Conservation (phyloP, 2,888 invertebrate genomes). For the Ectemnius lituratus region DNA sequence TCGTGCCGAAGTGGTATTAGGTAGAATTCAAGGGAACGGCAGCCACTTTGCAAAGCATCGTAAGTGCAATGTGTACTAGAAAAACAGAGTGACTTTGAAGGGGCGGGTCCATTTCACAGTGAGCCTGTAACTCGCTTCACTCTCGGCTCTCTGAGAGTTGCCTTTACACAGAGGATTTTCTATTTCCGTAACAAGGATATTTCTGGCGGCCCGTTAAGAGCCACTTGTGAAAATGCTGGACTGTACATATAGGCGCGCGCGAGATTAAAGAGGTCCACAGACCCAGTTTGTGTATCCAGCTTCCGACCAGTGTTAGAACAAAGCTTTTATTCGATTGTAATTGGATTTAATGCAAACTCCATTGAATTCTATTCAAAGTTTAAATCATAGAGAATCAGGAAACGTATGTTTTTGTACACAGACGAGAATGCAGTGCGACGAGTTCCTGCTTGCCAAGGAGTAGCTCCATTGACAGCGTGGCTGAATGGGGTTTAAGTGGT, state of each 20-base stretch:
- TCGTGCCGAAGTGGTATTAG: no score
- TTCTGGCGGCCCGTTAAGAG: conserved; percentile 14
- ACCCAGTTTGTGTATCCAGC: no score
- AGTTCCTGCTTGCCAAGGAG: conserved; percentile 82
- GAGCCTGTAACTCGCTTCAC: neutral
- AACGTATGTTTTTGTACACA: conserved; percentile 39
- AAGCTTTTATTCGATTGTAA: no score
- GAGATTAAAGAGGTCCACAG: no score
- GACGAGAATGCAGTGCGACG: conserved; percentile 69
- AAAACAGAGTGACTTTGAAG: no score
- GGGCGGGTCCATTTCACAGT: neutral
- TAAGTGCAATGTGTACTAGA: no score
- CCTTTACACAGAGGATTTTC: neutral
- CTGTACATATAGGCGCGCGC: neutral
- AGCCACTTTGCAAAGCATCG: no score
- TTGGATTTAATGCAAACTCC: no score
- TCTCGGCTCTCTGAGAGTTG: neutral
- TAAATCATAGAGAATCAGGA: no score
- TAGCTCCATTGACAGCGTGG: conserved; percentile 85
- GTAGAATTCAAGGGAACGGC: no score
- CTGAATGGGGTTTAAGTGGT: conserved; percentile 70
- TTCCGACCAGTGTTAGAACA: no score
- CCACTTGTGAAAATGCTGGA: conserved; percentile 6
- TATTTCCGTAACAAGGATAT: conserved; percentile 20
- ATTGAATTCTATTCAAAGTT: neutral